Conservation (phyloP, 2,113 vertebrate species). For the Poeciliopsis retropinna region DNA sequence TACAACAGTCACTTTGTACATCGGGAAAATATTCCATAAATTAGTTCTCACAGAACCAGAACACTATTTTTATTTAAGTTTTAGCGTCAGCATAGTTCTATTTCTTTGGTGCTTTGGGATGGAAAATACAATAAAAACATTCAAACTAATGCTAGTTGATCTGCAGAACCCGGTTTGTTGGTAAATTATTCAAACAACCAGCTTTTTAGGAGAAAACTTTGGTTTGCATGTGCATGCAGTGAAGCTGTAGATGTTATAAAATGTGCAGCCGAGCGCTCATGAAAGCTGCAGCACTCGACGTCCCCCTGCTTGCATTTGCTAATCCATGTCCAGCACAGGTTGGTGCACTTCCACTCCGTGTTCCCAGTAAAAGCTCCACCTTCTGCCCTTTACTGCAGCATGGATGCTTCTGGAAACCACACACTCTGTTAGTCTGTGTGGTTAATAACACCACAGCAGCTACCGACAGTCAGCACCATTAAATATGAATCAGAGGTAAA, state of each 20-base stretch:
- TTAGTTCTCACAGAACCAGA: too few relatives aligned
- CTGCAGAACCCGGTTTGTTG: slow-evolving; percentile 14
- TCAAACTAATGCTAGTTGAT: slow-evolving; percentile 18
- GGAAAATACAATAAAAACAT: not conserved
- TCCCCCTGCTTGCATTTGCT: slow-evolving; percentile 29
- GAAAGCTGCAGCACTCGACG: slow-evolving; percentile 35
- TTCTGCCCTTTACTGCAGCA: not conserved
- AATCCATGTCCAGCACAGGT: slow-evolving; percentile 4
- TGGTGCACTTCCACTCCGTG: not conserved
- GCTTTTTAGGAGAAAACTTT: slow-evolving; percentile 31
- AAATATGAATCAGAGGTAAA: too few relatives aligned
- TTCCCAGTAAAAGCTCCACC: not conserved
- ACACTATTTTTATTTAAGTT: not conserved
- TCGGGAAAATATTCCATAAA: too few relatives aligned
- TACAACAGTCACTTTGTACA: too few relatives aligned
- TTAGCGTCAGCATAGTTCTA: too few relatives aligned
- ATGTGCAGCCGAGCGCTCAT: slow-evolving; percentile 51
- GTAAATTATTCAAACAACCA: slow-evolving; percentile 52
- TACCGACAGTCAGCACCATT: too few relatives aligned
- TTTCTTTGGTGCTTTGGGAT: not conserved
- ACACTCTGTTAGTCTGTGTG: not conserved
- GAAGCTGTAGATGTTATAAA: slow-evolving; percentile 33
- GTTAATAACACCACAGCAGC: too few relatives aligned
- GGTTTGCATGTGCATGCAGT: slow-evolving; percentile 12
- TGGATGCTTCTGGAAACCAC: not conserved